Percentiles rank a stretch among this genome's conserved stretches.
These are phyloP conservation scores for Craterocephalus amniculus DNA, from an alignment of 2,797 vertebrate genomes.

Conservation along the genomic window DNA sequence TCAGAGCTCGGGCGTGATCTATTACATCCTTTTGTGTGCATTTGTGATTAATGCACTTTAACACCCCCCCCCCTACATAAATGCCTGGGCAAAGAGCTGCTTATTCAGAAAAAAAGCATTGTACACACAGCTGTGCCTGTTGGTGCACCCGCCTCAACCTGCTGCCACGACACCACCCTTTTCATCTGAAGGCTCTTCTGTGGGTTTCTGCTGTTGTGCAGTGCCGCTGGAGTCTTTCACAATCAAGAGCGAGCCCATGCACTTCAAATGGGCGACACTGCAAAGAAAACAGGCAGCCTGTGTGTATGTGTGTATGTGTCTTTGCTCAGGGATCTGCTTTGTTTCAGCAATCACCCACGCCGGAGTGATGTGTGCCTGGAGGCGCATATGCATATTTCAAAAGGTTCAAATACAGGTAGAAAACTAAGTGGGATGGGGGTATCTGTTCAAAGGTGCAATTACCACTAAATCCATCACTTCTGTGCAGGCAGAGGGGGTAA, in stretches of 20 bases:
- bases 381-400: conserved; percentile 33
- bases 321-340: conserved; percentile 36
- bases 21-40: conserved; percentile 22
- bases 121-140: conserved; percentile 54
- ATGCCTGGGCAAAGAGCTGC: conserved; percentile 11
- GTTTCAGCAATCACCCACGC: conserved; percentile 48
- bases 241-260: background rate
- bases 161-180: conserved; percentile 23
- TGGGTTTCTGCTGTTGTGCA: background rate
- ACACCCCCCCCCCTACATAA: background rate
- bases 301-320: background rate
- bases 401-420: conserved; percentile 14
- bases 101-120: conserved; percentile 34
- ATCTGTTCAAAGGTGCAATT: background rate
- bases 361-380: conserved; percentile 33
- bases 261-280: conserved; percentile 14
- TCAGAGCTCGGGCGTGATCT: conserved; percentile 15
- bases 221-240: conserved; percentile 6
- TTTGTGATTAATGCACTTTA: conserved; percentile 43
- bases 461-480: background rate
- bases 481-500: background rate
- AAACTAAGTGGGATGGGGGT: background rate
- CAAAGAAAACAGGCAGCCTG: conserved; percentile 29
- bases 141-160: conserved; percentile 63
- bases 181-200: background rate